These are phyloP conservation scores for Rhopalosiphum padi DNA, from an alignment of 1,140 invertebrate species.

Conservation along the genomic window DNA sequence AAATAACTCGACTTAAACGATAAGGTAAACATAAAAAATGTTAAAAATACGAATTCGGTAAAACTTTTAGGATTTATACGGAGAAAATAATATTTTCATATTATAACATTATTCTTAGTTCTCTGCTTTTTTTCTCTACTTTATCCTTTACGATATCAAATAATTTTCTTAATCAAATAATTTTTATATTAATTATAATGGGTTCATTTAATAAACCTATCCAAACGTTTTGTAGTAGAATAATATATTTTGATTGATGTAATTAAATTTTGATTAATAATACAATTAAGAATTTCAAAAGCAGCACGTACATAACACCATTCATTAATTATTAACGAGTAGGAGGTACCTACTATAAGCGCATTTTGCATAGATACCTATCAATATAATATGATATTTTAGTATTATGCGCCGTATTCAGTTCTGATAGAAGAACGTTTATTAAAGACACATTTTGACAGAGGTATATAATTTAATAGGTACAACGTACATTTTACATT, in stretches of 20 bases:
- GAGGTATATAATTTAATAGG: neutral
- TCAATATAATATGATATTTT: conserved; percentile 5
- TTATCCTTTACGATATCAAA: neutral
- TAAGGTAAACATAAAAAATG: neutral
- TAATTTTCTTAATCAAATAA: neutral
- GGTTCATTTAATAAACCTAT: neutral
- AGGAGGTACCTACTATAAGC: neutral
- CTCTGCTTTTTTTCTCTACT: neutral
- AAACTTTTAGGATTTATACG: neutral
- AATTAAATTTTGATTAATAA: conserved; percentile 16
- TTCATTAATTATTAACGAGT: neutral
- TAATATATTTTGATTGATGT: neutral
- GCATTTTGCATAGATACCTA: neutral
- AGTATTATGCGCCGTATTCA: neutral
- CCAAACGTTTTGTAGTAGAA: neutral
- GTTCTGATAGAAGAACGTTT: neutral
- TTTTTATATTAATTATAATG: neutral
- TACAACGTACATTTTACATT: neutral
- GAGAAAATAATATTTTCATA: neutral
- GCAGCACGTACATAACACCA: neutral
- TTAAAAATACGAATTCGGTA: neutral
- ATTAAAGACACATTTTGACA: neutral
- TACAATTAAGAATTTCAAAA: conserved; percentile 2
- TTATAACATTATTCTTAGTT: neutral
- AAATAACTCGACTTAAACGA: no score